These are phyloP conservation scores for Plebejus argus DNA, from an alignment of 2,888 invertebrate genomes.

Conservation along the genomic window DNA sequence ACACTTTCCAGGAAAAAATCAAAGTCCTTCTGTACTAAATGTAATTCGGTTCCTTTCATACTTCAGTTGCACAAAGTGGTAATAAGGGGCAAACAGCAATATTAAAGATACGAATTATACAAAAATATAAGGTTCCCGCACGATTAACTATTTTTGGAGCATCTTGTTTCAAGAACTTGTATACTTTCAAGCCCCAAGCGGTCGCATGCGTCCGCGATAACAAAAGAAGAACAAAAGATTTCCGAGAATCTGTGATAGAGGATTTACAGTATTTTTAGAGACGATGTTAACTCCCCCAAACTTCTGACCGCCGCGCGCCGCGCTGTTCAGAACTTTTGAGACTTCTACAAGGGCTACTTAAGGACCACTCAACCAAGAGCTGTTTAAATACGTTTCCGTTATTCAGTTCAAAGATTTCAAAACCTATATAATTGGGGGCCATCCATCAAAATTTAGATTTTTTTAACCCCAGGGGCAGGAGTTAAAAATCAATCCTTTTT, in stretches of 20 bases:
- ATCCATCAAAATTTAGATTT: neutral
- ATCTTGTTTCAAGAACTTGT: neutral
- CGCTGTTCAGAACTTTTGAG: slow-evolving; percentile 55
- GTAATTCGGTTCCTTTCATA: no score
- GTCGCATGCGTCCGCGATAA: no score
- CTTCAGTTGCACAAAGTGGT: no score
- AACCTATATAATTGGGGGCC: neutral
- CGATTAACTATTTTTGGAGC: neutral
- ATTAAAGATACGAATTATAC: neutral
- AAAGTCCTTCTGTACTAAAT: no score
- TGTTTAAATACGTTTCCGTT: slow-evolving; percentile 52
- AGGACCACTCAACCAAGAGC: slow-evolving; percentile 53
- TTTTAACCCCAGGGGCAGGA: neutral
- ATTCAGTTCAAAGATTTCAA: slow-evolving; percentile 29
- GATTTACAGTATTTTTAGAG: neutral
- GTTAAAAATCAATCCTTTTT: no score
- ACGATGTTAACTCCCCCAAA: slow-evolving; percentile 10
- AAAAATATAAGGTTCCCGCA: neutral
- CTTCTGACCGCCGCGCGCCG: slow-evolving; percentile 40
- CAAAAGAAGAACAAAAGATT: no score
- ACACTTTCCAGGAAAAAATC: no score
- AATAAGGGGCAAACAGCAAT: neutral
- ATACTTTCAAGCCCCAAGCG: no score
- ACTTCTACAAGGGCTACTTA: slow-evolving; percentile 53
- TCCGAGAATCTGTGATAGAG: no score